A percentile compares a stretch with the other conserved stretches of the same genome.
Conservation (phyloP, 2,113 vertebrate species). For the Orcinus orca region DNA sequence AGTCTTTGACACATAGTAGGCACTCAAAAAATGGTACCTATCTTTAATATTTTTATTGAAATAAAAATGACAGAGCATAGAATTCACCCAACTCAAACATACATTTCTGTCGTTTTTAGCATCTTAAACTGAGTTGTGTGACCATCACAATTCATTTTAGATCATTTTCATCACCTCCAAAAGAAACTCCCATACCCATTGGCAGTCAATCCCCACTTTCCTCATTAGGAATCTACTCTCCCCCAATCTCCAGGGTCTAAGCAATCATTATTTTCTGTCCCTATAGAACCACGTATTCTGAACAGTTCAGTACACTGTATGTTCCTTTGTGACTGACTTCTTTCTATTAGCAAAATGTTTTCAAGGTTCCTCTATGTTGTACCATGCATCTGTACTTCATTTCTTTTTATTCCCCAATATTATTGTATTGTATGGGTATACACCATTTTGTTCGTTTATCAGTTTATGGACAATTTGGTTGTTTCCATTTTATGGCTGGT, state of each 20-base stretch:
- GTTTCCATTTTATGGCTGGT: background rate
- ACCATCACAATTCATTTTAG: background rate
- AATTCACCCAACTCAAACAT: background rate
- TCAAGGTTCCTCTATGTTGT: background rate
- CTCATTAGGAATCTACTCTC: background rate
- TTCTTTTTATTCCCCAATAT: background rate
- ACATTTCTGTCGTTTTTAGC: background rate
- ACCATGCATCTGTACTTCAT: background rate
- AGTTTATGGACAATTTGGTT: background rate
- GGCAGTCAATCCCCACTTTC: background rate
- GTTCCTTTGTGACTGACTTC: background rate
- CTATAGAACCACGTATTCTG: background rate
- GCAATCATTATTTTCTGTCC: background rate
- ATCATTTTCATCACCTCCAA: background rate
- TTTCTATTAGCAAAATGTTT: background rate
- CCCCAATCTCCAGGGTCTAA: background rate
- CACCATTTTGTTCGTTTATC: background rate
- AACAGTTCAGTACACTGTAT: background rate
- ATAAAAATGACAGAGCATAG: background rate
- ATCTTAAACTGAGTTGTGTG: background rate
- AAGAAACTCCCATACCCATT: background rate
- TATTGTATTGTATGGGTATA: background rate
- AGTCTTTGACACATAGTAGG: background rate
- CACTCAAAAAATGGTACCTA: background rate
- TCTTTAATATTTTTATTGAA: background rate